Conservation (phyloP, 1,140 invertebrate genomes). For the Pachyrhynchus sulphureomaculatus region DNA sequence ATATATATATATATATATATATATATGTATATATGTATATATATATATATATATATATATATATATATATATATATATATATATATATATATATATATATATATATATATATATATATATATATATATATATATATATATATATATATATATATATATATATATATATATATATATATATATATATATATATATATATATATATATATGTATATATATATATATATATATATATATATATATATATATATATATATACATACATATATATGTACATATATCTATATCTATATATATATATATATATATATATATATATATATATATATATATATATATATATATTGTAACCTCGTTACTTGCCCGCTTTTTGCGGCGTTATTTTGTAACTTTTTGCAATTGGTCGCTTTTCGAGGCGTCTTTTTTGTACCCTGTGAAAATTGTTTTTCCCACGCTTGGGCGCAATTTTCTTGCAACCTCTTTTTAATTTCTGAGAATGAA, state of each 20-base stretch:
- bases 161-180: slow-evolving; percentile 1
- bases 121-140: neutral
- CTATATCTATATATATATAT: slow-evolving; percentile 14
- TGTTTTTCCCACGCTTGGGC: no score
- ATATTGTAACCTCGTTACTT: no score
- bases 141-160: neutral
- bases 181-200: slow-evolving; percentile 1
- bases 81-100: neutral
- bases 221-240: slow-evolving; percentile 1
- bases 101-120: neutral
- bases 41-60: neutral
- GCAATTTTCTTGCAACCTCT: no score
- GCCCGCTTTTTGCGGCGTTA: no score
- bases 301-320: neutral
- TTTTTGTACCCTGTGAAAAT: no score
- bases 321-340: neutral
- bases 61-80: slow-evolving; percentile 1
- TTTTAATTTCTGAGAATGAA: no score
- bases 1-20: neutral
- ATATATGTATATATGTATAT: neutral
- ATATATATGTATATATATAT: neutral
- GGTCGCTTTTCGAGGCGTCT: no score
- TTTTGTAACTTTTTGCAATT: no score
- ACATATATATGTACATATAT: neutral
- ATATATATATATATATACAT: slow-evolving; percentile 1